Conservation (phyloP, 2,797 vertebrate species). For the Uromys caudimaculatus region DNA sequence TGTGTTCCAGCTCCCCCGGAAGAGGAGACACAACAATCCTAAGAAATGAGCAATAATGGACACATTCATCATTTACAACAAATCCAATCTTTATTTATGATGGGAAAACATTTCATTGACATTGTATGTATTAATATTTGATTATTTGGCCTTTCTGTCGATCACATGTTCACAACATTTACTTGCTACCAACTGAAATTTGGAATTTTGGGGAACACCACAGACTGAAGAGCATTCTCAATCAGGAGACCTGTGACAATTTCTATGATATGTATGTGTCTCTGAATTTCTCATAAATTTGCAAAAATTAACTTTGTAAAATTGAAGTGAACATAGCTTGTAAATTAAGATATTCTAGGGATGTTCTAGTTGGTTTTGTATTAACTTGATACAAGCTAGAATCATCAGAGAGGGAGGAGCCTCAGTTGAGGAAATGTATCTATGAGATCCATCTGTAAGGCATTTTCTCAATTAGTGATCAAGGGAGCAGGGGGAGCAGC, state of each 20-base stretch:
- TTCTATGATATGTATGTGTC: not conserved
- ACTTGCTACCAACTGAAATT: not conserved
- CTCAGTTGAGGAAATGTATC: not conserved
- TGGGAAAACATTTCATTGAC: constrained; percentile 65
- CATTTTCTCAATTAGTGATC: not conserved
- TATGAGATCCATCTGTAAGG: not conserved
- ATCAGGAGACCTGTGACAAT: not conserved
- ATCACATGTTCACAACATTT: not conserved
- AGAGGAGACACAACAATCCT: constrained; percentile 44
- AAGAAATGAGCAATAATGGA: not conserved
- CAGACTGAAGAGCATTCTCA: not conserved
- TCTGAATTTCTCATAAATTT: not conserved
- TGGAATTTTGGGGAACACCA: no score
- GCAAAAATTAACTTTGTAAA: not conserved
- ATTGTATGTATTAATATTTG: constrained; percentile 71
- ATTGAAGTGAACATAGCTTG: not conserved
- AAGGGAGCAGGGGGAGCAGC: not conserved
- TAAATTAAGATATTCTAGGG: not conserved
- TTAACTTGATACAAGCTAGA: not conserved
- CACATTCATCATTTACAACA: constrained; percentile 70
- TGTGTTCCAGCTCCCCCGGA: constrained; percentile 18
- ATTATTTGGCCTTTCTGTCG: constrained; percentile 9
- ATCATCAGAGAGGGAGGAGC: not conserved
- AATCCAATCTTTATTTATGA: constrained; percentile 68
- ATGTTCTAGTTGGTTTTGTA: not conserved